phyloP scores from a whole-genome alignment of 2,888 invertebrate genomes.

The Lissocephala sabroskyi region DNA sequence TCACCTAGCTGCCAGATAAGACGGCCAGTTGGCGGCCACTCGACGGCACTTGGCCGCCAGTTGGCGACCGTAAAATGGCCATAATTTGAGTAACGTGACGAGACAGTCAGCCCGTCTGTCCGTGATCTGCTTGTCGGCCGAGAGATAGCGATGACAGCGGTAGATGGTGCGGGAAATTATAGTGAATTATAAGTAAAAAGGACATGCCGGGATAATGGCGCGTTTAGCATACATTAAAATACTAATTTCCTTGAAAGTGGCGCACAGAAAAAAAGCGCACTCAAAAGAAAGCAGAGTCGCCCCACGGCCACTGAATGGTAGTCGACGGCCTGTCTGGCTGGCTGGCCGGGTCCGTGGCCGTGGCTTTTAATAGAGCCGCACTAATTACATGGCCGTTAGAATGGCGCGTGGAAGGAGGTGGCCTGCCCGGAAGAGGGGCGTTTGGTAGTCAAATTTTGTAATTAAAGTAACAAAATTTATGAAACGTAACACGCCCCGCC shows the following conservation, averaged over 20 bases:
- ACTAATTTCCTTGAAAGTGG: constrained; percentile 60
- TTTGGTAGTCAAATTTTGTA: constrained; percentile 42
- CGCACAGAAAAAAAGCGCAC: constrained; percentile 15
- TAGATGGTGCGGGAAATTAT: constrained; percentile 26
- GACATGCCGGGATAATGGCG: constrained; percentile 54
- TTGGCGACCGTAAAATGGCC: constrained; percentile 22
- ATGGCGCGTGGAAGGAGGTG: constrained; percentile 28
- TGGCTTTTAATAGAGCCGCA: constrained; percentile 64
- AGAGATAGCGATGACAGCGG: neutral
- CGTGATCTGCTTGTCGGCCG: neutral
- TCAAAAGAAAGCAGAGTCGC: neutral
- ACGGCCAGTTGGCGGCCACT: neutral
- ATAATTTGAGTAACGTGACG: constrained; percentile 20
- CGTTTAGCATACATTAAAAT: constrained; percentile 65
- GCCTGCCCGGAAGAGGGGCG: neutral
- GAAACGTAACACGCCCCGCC: constrained; percentile 65
- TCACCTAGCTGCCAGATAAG: too few species aligned
- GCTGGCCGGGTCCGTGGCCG: constrained; percentile 10
- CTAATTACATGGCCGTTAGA: constrained; percentile 65
- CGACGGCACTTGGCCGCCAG: constrained; percentile 4
- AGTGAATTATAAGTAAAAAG: constrained; percentile 33
- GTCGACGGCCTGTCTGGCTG: constrained; percentile 1
- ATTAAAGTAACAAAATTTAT: constrained; percentile 62
- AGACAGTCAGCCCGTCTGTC: constrained; percentile 3
- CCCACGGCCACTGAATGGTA: neutral